Conservation (phyloP, 2,113 vertebrate genomes). For the Etheostoma cragini region DNA sequence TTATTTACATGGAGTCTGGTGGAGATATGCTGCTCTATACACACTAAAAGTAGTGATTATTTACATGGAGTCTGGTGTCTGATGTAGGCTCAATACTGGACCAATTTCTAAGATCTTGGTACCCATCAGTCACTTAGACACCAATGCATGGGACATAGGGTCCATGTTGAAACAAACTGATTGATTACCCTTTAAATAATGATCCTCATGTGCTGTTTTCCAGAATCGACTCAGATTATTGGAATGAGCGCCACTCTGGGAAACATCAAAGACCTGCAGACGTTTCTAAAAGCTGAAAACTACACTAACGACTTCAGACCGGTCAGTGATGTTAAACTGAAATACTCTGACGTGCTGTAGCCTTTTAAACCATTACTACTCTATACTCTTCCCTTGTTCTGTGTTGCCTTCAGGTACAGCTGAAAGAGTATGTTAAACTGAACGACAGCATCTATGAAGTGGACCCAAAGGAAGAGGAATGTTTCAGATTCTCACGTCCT, state of each 20-base stretch:
- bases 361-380: too few species aligned
- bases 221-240: conserved; percentile 92
- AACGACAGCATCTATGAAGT: conserved; percentile 89
- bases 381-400: neutral
- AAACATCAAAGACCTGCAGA: conserved; percentile 93
- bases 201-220: neutral
- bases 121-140: too few species aligned
- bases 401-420: conserved; percentile 85
- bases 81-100: too few species aligned
- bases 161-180: too few species aligned
- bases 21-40: too few species aligned
- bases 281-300: conserved; percentile 92
- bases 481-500: conserved; percentile 88
- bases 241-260: conserved; percentile 97
- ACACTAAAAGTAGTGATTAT: too few species aligned
- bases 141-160: too few species aligned
- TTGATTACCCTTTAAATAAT: neutral
- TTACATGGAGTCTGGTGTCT: too few species aligned
- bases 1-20: too few species aligned
- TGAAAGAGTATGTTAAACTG: conserved; percentile 95
- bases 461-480: conserved; percentile 85
- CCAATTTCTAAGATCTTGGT: too few species aligned
- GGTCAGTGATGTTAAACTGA: conserved; percentile 78
- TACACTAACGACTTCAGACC: conserved; percentile 92
- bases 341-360: neutral